phyloP scores from a whole-genome alignment of 2,888 invertebrate genomes.

The Hypsopygia costalis region DNA sequence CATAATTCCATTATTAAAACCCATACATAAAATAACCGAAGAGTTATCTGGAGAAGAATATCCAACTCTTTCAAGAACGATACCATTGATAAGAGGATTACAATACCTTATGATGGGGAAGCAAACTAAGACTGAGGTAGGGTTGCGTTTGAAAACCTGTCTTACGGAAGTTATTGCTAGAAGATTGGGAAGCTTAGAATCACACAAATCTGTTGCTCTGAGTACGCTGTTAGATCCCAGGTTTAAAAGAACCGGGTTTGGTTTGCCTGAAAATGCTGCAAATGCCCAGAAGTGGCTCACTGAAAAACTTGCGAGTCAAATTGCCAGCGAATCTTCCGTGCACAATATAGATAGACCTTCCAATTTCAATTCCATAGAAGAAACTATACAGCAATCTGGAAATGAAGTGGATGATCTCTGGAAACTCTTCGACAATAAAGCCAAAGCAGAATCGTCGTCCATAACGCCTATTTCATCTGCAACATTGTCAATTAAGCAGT shows the following conservation, averaged over 20 bases:
- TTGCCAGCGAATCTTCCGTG: no score
- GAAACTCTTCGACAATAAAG: constrained; percentile 17
- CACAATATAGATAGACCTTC: constrained; percentile 12
- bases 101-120: constrained; percentile 10
- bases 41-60: constrained; percentile 16
- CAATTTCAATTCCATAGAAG: constrained; percentile 17
- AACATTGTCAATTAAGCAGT: constrained; percentile 22
- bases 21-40: neutral
- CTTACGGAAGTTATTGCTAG: constrained; percentile 12
- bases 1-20: neutral
- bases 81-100: constrained; percentile 16
- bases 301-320: constrained; percentile 13
- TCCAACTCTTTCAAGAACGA: constrained; percentile 14
- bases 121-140: no score
- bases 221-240: constrained; percentile 19
- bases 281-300: constrained; percentile 22
- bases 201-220: constrained; percentile 12
- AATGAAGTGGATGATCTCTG: constrained; percentile 15
- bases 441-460: constrained; percentile 7
- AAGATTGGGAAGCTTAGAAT: constrained; percentile 11
- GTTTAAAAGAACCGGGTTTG: constrained; percentile 22
- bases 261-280: constrained; percentile 18
- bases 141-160: no score
- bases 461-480: constrained; percentile 14
- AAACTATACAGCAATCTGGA: constrained; percentile 14